phyloP scores from a whole-genome alignment of 92 coral and sea anemone genomes.

The Zoanthus solanderi region DNA sequence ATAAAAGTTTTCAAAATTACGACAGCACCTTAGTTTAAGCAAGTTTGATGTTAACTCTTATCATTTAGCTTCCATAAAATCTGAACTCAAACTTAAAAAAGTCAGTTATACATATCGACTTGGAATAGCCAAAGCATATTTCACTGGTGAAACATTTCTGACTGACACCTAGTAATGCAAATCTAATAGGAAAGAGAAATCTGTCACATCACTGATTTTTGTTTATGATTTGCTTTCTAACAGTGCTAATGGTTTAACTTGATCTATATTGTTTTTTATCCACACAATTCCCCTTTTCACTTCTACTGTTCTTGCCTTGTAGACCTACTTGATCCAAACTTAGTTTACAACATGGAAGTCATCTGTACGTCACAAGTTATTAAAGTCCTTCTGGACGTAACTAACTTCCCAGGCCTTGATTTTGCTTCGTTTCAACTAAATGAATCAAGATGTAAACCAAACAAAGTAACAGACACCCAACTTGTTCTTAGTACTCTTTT shows the following conservation, averaged over 20 bases:
- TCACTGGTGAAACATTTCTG: too few species aligned
- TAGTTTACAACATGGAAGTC: slow-evolving; percentile 76
- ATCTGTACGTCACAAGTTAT: slow-evolving; percentile 81
- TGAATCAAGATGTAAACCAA: slow-evolving; percentile 65
- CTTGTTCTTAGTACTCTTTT: slow-evolving; percentile 73
- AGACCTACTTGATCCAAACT: slow-evolving; percentile 42
- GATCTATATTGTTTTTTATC: neutral
- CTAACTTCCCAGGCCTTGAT: slow-evolving; percentile 63
- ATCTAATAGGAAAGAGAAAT: too few species aligned
- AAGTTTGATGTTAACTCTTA: too few species aligned
- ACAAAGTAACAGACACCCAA: slow-evolving; percentile 44
- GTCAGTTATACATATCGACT: too few species aligned
- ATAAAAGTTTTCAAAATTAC: neutral
- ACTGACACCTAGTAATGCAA: too few species aligned
- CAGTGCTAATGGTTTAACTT: too few species aligned
- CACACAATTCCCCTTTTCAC: too few species aligned
- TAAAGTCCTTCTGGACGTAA: slow-evolving; percentile 71
- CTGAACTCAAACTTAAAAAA: too few species aligned
- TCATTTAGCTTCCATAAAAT: too few species aligned
- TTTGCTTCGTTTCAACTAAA: slow-evolving; percentile 67
- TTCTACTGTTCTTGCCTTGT: neutral
- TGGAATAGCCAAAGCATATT: too few species aligned
- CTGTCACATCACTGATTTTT: too few species aligned
- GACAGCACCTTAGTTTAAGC: neutral
- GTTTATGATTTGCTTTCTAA: too few species aligned